Percentiles rank a stretch among this genome's conserved stretches.
These are phyloP conservation scores for Ligdia adustata DNA, from an alignment of 2,888 invertebrate species.

Conservation along the genomic window DNA sequence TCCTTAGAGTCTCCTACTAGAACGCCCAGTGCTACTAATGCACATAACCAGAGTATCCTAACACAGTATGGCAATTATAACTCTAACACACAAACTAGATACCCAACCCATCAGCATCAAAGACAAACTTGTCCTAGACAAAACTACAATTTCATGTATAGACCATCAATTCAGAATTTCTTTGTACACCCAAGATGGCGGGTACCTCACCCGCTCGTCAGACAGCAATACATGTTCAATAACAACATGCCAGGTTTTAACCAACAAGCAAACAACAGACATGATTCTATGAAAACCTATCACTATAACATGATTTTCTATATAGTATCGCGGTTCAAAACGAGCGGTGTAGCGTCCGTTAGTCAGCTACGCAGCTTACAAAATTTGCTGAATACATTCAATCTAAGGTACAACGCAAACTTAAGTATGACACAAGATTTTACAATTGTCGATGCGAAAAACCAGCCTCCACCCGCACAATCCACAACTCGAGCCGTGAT, in stretches of 20 bases:
- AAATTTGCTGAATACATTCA: slow-evolving; percentile 58
- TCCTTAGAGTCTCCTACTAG: background rate
- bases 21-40: background rate
- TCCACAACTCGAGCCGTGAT: background rate
- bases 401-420: slow-evolving; percentile 55
- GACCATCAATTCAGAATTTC: background rate
- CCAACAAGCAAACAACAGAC: no score
- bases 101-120: background rate
- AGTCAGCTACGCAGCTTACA: slow-evolving; percentile 41
- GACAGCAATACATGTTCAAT: slow-evolving; percentile 8
- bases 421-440: slow-evolving; percentile 51
- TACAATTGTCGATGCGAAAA: slow-evolving; percentile 41
- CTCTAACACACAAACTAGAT: slow-evolving; percentile 1
- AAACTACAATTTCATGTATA: background rate
- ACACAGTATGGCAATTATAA: background rate
- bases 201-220: background rate
- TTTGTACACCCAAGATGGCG: slow-evolving; percentile 2
- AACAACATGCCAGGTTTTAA: background rate
- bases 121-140: background rate
- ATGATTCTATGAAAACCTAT: background rate
- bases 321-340: slow-evolving; percentile 9
- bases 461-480: slow-evolving; percentile 48
- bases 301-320: slow-evolving; percentile 10
- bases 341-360: background rate
- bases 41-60: background rate